A percentile compares a stretch with the other conserved stretches of the same genome.
phyloP scores from a whole-genome alignment of 1,140 invertebrate species.

The Physella acuta region DNA sequence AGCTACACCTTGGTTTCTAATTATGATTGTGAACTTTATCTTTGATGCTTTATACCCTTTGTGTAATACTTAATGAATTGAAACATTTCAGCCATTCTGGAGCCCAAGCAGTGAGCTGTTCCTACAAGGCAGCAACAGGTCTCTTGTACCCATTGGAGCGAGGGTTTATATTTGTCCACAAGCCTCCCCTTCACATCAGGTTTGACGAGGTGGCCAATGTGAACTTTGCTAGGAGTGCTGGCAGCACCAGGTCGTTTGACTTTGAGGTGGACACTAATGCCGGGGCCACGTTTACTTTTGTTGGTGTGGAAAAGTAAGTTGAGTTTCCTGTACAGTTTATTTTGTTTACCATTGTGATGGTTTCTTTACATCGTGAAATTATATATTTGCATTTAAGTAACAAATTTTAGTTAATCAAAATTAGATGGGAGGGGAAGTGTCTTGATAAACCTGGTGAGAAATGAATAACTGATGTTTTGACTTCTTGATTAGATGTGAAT shows the following conservation, averaged over 20 bases:
- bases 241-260: conserved; percentile 77
- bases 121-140: conserved; percentile 97
- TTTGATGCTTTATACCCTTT: no score
- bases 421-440: background rate
- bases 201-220: conserved; percentile 96
- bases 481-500: no score
- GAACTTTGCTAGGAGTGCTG: conserved; percentile 95
- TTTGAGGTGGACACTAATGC: conserved; percentile 96
- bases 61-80: background rate
- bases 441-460: no score
- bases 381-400: no score
- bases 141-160: conserved; percentile 97
- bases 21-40: no score
- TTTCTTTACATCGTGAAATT: no score
- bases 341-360: no score
- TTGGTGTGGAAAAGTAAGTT: conserved; percentile 88
- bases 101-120: conserved; percentile 90
- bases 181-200: conserved; percentile 95
- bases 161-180: conserved; percentile 98
- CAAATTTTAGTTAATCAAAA: background rate
- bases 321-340: no score
- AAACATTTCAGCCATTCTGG: conserved; percentile 76
- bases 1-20: no score
- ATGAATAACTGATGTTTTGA: no score
- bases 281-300: conserved; percentile 90